phyloP scores from a whole-genome alignment of 2,797 vertebrate species.

The Tenualosa ilisha region DNA sequence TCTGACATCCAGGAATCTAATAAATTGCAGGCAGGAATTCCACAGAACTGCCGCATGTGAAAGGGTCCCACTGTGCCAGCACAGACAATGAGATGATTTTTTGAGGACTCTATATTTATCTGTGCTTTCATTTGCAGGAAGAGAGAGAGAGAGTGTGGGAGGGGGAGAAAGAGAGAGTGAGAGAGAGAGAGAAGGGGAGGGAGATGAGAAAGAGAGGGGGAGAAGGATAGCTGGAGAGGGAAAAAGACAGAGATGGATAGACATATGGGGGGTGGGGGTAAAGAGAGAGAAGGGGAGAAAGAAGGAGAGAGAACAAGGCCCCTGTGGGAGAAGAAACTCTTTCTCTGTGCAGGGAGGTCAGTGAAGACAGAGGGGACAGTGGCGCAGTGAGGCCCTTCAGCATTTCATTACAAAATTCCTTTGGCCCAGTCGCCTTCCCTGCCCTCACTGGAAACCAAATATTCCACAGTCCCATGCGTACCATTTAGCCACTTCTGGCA shows the following conservation, averaged over 20 bases:
- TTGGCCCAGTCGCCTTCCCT: conserved; percentile 35
- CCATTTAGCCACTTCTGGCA: background rate
- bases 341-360: conserved; percentile 60
- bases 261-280: background rate
- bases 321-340: conserved; percentile 61
- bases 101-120: conserved; percentile 65
- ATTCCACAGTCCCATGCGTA: conserved; percentile 36
- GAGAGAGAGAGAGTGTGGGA: conserved; percentile 44
- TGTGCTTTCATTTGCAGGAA: conserved; percentile 63
- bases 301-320: background rate
- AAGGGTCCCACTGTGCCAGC: conserved; percentile 67
- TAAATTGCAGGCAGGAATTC: conserved; percentile 68
- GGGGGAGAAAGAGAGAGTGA: background rate
- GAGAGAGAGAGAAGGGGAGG: conserved; percentile 21
- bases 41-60: conserved; percentile 60
- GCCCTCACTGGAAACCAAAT: conserved; percentile 37
- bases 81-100: conserved; percentile 66
- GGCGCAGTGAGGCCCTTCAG: conserved; percentile 54
- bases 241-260: conserved; percentile 20
- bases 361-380: conserved; percentile 38
- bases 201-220: conserved; percentile 9
- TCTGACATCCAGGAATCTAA: conserved; percentile 61
- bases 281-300: too few species aligned
- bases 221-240: background rate
- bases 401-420: conserved; percentile 69